phyloP scores from a whole-genome alignment of 1,140 invertebrate species.

The Marisa cornuarietis region DNA sequence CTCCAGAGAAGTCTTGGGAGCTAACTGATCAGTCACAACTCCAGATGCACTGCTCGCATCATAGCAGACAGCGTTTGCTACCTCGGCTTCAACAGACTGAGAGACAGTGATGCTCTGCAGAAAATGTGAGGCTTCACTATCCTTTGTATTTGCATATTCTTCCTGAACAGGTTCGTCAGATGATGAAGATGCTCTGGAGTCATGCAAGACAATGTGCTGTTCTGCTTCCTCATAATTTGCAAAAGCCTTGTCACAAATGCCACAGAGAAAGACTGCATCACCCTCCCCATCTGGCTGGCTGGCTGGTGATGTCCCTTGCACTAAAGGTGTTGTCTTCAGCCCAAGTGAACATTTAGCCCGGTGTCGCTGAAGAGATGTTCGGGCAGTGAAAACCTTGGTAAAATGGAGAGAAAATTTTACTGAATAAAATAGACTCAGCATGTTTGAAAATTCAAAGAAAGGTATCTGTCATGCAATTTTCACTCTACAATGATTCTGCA shows the following conservation, averaged over 20 bases:
- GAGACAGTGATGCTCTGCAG: background rate
- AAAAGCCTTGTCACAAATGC: conserved; percentile 34
- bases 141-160: background rate
- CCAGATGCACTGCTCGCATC: background rate
- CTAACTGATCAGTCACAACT: background rate
- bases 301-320: background rate
- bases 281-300: background rate
- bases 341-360: conserved; percentile 17
- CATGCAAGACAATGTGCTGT: background rate
- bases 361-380: conserved; percentile 29
- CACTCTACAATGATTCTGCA: no score
- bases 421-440: background rate
- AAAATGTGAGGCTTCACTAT: background rate
- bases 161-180: background rate
- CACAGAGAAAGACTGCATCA: conserved; percentile 33
- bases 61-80: background rate
- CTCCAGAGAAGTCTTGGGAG: background rate
- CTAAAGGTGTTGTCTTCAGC: background rate
- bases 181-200: background rate
- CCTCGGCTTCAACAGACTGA: background rate
- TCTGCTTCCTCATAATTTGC: conserved; percentile 26
- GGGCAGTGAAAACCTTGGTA: conserved; percentile 25
- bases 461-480: no score
- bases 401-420: background rate
- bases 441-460: background rate